phyloP scores from a whole-genome alignment of 2,113 vertebrate genomes.

The Microcebus ravelobensis region DNA sequence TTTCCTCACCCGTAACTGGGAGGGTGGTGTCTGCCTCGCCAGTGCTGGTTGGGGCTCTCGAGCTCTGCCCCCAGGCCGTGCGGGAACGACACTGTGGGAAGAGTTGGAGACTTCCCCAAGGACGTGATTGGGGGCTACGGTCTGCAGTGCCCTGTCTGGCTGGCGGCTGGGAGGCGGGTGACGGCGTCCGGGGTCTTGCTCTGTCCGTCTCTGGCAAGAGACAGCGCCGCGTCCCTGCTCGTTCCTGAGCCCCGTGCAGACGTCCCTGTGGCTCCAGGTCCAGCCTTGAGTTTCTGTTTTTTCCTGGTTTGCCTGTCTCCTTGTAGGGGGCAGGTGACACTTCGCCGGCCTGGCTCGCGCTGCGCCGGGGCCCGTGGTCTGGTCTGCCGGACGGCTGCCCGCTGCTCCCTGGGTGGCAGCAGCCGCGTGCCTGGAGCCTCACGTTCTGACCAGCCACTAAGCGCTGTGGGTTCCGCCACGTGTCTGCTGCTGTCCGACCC shows the following conservation, averaged over 20 bases:
- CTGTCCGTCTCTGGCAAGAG: too few species aligned
- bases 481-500: not conserved
- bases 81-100: not conserved
- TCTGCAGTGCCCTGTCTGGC: not conserved
- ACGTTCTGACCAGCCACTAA: not conserved
- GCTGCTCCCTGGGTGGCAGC: not conserved
- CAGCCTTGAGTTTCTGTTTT: not conserved
- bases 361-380: not conserved
- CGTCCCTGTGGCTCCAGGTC: not conserved
- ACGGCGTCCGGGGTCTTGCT: not conserved
- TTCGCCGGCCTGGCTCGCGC: rapidly evolving
- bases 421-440: rapidly evolving
- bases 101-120: not conserved
- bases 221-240: not conserved
- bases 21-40: not conserved
- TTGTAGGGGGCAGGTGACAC: not conserved
- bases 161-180: not conserved
- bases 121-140: too few species aligned
- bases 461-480: not conserved
- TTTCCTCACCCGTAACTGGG: not conserved
- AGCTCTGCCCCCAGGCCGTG: not conserved
- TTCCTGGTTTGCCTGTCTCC: not conserved
- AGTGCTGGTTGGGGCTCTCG: not conserved
- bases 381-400: not conserved
- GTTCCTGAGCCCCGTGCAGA: not conserved